Percentiles rank a stretch among this genome's conserved stretches.
Evolutionary conservation across 2,888 invertebrate genomes (phyloP).

Genomic region (Syritta pipiens): DNA sequence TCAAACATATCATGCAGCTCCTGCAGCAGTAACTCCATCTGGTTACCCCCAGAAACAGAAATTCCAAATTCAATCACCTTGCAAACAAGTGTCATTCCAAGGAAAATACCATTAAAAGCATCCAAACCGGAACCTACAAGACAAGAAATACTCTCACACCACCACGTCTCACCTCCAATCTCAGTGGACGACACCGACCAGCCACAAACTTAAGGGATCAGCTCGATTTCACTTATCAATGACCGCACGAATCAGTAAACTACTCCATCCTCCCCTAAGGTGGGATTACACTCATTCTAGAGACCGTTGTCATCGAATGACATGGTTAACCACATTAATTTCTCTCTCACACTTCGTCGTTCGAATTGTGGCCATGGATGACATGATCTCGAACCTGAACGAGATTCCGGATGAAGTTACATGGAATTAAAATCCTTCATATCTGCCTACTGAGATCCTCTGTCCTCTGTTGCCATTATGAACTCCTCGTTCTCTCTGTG

Average conservation of each 20-base stretch:
- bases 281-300: slow-evolving; percentile 37
- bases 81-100: slow-evolving; percentile 4
- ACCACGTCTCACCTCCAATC: not conserved
- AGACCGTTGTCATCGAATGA: slow-evolving; percentile 32
- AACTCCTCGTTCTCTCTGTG: too few relatives aligned
- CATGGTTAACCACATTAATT: slow-evolving; percentile 54
- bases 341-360: too few relatives aligned
- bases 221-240: slow-evolving; percentile 14
- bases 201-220: not conserved
- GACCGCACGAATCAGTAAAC: slow-evolving; percentile 37
- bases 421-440: not conserved
- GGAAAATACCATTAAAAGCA: slow-evolving; percentile 7
- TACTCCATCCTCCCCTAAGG: slow-evolving; percentile 17
- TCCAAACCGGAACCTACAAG: too few relatives aligned
- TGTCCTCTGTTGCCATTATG: not conserved
- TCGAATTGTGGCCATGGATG: too few relatives aligned
- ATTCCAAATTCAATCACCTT: slow-evolving; percentile 9
- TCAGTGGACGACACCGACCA: too few relatives aligned
- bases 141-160: too few relatives aligned
- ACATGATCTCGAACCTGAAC: not conserved
- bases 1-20: too few relatives aligned
- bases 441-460: not conserved
- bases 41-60: too few relatives aligned
- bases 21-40: too few relatives aligned
- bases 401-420: not conserved